Conservation (phyloP, 30 jellyfish, hydroid and myxozoan genomes). For the Clytia hemisphaerica region DNA sequence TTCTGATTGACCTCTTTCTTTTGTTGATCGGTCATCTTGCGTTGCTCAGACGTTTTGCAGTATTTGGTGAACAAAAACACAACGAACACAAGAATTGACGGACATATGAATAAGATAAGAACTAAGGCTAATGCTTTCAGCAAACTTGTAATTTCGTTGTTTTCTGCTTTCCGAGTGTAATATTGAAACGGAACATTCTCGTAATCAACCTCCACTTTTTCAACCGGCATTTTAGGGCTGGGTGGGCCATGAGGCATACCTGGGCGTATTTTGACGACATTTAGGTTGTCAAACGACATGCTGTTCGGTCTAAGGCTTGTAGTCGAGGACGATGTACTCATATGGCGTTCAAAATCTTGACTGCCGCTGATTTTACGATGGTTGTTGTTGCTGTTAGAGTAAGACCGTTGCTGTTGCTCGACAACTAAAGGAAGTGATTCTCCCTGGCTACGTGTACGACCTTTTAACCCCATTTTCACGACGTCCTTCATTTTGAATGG, state of each 20-base stretch:
- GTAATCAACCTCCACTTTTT: constrained; percentile 1
- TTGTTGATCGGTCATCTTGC: not conserved
- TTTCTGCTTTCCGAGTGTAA: not conserved
- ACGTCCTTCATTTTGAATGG: no score
- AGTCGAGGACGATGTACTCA: no score
- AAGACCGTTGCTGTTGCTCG: no score
- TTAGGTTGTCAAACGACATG: no score
- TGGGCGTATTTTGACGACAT: not conserved
- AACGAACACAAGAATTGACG: not conserved
- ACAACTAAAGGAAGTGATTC: no score
- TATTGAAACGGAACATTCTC: constrained; percentile 18
- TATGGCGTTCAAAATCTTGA: no score
- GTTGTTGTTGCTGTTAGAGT: no score
- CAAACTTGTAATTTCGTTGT: not conserved
- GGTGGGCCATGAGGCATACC: constrained; percentile 9
- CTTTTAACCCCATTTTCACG: no score
- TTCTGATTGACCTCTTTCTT: not conserved
- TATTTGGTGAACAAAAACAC: not conserved
- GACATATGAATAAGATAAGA: not conserved
- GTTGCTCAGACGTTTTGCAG: not conserved
- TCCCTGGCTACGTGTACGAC: no score
- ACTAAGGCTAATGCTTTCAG: constrained; percentile 2
- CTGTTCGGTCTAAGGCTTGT: no score
- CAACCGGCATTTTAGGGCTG: not conserved
- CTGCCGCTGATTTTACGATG: no score